Evolutionary conservation across 2,888 invertebrate species (phyloP), one percentile per base, ranked within the genome.

Genomic region (Lypha dubia): DNA sequence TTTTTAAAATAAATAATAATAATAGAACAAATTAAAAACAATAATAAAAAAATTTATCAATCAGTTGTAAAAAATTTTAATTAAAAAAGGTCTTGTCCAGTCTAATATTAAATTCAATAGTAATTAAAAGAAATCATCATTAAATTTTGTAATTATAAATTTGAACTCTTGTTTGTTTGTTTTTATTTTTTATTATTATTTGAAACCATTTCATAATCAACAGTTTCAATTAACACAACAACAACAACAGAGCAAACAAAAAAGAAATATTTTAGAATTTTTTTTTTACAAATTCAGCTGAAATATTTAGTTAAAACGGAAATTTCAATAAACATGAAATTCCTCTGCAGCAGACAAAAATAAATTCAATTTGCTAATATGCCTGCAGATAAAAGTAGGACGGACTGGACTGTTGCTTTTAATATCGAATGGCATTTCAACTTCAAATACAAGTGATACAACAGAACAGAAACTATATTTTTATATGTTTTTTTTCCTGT

Each of bases 341-440:
- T 73, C 38, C 71, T 67, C 68, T 74, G 63, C 60, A 65, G 20
- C 77, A 76, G 65, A 71, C 70, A 62, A 81, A 79, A 75, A 76
- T 76, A 76, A 80, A 80, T 84, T 80, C 84, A 84, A 84, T 84
- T 84, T 77, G 74, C 81, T 84, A 84, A 81, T 81, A 81, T 81
- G 81, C 81, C 84, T 77, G 84, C 81, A 84, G 84, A 70, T 77
- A 56, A 56, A 46, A 79, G 28, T 63, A 71, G 38, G 46, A 73
- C 53, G 62, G 62, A n/a, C n/a, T n/a, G n/a, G n/a, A 49, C 38
- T 58, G 49, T 79, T 73, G 41, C 70, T 79, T 41, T 28, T 11
- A n/a, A 70, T 20, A 62, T 51, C n/a, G 63, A 49, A 49, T 65
- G 49, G 28, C 38, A 73, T 65, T 65, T 63, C 8, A 38, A 58